Conservation (phyloP, 2,797 vertebrate genomes). For the Gymnothorax javanicus region DNA sequence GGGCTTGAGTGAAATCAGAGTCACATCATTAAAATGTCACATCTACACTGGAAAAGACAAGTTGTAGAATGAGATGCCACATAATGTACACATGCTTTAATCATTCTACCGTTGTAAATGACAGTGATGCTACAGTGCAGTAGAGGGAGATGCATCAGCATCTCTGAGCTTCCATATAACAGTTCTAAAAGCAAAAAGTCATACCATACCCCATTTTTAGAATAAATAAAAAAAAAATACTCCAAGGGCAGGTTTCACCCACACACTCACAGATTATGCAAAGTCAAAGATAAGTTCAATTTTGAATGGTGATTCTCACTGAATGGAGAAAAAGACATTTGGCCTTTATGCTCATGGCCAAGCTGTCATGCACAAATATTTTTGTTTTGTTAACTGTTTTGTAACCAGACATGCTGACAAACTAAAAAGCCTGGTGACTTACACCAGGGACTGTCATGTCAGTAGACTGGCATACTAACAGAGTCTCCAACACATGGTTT, state of each 20-base stretch:
- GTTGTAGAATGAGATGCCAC: background rate
- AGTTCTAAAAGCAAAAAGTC: too few relatives aligned
- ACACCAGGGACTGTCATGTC: background rate
- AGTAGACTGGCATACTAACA: background rate
- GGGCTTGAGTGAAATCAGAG: constrained; percentile 15
- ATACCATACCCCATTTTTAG: too few relatives aligned
- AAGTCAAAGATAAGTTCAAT: too few relatives aligned
- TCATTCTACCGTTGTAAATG: too few relatives aligned
- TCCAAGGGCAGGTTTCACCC: too few relatives aligned
- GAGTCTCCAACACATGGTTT: background rate
- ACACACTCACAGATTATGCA: too few relatives aligned
- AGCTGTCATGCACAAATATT: background rate
- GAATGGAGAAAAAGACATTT: background rate
- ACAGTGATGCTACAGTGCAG: too few relatives aligned
- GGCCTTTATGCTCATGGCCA: background rate
- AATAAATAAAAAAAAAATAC: too few relatives aligned
- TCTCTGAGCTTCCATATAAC: too few relatives aligned
- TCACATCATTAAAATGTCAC: background rate
- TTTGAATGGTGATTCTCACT: too few relatives aligned
- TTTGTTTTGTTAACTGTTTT: background rate
- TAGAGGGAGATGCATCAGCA: too few relatives aligned
- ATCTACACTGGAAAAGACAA: background rate
- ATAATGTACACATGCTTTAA: background rate
- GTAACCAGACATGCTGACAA: background rate
- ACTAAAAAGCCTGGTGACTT: background rate